Evolutionary conservation across 2,888 invertebrate genomes (phyloP), one percentile per base, ranked within the genome.

Genomic region (Himalopsyche anomala): DNA sequence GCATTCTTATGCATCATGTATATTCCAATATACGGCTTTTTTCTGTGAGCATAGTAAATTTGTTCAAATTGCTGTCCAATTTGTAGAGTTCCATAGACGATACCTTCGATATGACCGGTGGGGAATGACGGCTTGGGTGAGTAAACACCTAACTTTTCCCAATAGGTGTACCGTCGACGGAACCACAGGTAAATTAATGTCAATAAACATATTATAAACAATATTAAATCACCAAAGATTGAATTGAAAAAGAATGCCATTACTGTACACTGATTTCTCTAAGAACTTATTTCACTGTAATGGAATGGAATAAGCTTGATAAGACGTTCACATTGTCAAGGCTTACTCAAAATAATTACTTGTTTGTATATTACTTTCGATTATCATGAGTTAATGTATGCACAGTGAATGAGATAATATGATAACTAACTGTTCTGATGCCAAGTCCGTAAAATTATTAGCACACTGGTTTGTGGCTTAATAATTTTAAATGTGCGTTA

Each of bases 1-100:
- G 91, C 92, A 4, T 93, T 93, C 15, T 92, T 91, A 87, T 92
- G 91, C 87, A 94, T 91, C 88, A 94, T 91, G 89, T 94, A 94
- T 36, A 94, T 89, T 0, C 94, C 94, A 51, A 93, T 86, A n/a
- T 86, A 88, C 4, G 88, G 88, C 28, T 84, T 83, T 8, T 62
- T 74, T 79, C 84, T 81, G n/a, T 62, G 84, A 36, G 85, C 83
- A 38, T 85, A 84, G 51, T 89, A 89, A 5, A 88, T 62, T 40
- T 89, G 79, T 79, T 87, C 88, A 79, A 89, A 88, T 38, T 86
- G 85, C 45, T 87, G 86, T 6, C 88, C 88, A 15, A 89, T 88
- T 36, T 88, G 88, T 12, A 84, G 79, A 12, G 80, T 84, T 38
- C 87, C 85, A 54, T 54, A 28, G 45, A 89, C 62, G 4, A 89